A percentile compares a stretch with the other conserved stretches of the same genome.
These are phyloP conservation scores for Myotis pilosus DNA, from an alignment of 2,797 vertebrate genomes.

Conservation along the genomic window DNA sequence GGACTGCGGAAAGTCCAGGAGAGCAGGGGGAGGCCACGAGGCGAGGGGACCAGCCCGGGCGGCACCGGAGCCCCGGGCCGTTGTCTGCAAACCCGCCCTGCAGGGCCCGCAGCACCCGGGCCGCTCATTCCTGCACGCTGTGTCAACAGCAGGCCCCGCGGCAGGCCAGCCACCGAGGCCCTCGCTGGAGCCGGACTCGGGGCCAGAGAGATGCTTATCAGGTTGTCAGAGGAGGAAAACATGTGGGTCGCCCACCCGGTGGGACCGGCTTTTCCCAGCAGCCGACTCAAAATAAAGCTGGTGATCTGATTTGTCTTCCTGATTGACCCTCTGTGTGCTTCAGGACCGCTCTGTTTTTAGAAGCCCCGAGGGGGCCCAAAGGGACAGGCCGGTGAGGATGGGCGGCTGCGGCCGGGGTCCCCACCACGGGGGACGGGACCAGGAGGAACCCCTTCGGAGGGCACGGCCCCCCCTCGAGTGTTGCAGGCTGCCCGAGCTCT, in stretches of 20 bases:
- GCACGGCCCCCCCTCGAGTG: neutral
- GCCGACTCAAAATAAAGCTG: slow-evolving; percentile 37
- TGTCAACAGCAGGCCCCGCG: neutral
- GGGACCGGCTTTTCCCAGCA: slow-evolving; percentile 57
- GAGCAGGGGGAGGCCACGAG: neutral
- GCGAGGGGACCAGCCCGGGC: fast-evolving
- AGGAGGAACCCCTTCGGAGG: neutral
- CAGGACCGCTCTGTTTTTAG: slow-evolving; percentile 13
- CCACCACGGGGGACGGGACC: too few species aligned
- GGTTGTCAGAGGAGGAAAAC: slow-evolving; percentile 38
- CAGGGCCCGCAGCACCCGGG: neutral
- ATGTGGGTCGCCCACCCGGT: neutral
- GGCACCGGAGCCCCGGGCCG: neutral
- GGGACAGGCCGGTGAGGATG: neutral
- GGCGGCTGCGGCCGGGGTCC: neutral
- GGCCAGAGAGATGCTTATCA: slow-evolving; percentile 64
- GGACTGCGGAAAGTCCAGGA: neutral
- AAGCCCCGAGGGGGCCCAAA: neutral
- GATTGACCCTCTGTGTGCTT: neutral
- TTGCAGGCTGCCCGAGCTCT: neutral
- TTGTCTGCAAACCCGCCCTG: neutral
- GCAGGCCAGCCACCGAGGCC: slow-evolving; percentile 45
- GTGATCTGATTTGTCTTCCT: slow-evolving; percentile 23
- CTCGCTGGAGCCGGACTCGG: slow-evolving; percentile 67
- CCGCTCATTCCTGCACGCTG: neutral